phyloP scores from a whole-genome alignment of 2,113 vertebrate genomes.

The Struthidea cinerea region DNA sequence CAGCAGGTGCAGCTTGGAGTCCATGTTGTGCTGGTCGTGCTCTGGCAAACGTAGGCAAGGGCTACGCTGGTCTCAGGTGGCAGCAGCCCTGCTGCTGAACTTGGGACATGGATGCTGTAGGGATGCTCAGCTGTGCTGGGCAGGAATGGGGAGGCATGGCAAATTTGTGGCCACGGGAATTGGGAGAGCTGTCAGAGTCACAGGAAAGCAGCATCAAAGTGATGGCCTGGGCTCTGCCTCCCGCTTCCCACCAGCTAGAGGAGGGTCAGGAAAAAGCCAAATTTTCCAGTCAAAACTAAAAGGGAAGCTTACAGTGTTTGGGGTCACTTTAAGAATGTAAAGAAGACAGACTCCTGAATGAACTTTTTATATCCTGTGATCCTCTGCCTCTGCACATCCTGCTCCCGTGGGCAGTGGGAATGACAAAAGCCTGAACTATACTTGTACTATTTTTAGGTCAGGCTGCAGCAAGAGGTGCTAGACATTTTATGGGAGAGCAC shows the following conservation, averaged over 20 bases:
- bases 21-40: background rate
- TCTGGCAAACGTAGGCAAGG: background rate
- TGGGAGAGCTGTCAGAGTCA: background rate
- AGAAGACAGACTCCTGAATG: constrained; percentile 13
- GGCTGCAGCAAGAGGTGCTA: background rate
- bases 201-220: background rate
- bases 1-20: background rate
- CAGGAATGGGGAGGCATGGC: accelerated
- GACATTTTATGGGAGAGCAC: background rate
- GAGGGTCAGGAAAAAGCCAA: background rate
- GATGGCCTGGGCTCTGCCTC: background rate
- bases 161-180: accelerated
- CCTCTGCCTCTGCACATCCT: constrained; percentile 57
- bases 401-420: constrained; percentile 35
- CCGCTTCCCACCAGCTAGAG: background rate
- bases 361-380: constrained; percentile 28
- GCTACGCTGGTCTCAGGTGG: background rate
- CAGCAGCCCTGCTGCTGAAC: background rate
- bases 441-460: constrained; percentile 23
- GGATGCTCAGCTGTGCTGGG: background rate
- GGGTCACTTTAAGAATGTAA: constrained; percentile 29
- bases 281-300: background rate
- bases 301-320: background rate
- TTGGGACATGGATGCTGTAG: background rate
- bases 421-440: constrained; percentile 10